These are phyloP conservation scores for Polypedilum vanderplanki DNA, from an alignment of 1,140 invertebrate genomes.

Conservation along the genomic window DNA sequence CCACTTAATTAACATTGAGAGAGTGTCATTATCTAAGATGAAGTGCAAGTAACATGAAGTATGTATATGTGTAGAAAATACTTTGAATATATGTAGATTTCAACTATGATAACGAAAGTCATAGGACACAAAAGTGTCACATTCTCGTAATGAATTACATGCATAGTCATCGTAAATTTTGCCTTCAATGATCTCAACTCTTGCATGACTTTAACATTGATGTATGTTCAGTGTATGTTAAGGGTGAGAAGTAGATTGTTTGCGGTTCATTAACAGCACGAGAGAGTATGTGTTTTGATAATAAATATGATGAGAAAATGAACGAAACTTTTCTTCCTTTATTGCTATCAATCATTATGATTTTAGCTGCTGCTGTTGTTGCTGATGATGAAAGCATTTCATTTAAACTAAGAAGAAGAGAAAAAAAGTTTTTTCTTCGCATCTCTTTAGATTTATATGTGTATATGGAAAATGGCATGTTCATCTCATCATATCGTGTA, in stretches of 20 bases:
- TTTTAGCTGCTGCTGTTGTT: neutral
- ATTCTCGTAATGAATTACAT: slow-evolving; percentile 10
- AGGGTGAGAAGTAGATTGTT: neutral
- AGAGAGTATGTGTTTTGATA: slow-evolving; percentile 4
- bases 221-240: neutral
- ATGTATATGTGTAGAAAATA: too few species aligned
- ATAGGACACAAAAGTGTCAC: slow-evolving; percentile 2
- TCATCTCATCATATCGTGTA: slow-evolving; percentile 5
- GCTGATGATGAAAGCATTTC: slow-evolving; percentile 10
- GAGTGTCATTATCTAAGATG: too few species aligned
- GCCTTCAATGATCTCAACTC: neutral
- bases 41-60: too few species aligned
- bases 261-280: slow-evolving; percentile 15
- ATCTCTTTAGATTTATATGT: neutral
- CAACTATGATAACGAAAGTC: neutral
- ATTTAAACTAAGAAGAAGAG: neutral
- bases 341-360: slow-evolving; percentile 7
- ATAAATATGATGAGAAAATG: slow-evolving; percentile 3
- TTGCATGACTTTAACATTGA: slow-evolving; percentile 4
- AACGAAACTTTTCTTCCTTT: neutral
- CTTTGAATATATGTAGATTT: too few species aligned
- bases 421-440: neutral
- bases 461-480: neutral
- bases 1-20: too few species aligned
- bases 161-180: slow-evolving; percentile 17